Conservation (phyloP, 1,140 invertebrate species). For the Zelostemma sp. region DNA sequence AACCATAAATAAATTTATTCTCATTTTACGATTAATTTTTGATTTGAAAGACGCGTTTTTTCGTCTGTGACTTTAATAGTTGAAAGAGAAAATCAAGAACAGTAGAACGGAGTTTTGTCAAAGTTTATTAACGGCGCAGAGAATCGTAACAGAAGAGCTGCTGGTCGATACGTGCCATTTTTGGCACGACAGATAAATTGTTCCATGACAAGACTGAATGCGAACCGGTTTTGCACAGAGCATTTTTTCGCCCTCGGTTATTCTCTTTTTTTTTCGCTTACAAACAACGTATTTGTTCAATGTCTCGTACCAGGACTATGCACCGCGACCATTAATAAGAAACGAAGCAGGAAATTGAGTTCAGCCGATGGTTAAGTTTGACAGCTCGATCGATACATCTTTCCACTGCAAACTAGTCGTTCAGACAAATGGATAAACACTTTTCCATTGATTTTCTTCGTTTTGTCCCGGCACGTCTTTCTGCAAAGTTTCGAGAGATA, state of each 20-base stretch:
- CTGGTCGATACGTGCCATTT: slow-evolving; percentile 19
- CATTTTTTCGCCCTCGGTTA: slow-evolving; percentile 7
- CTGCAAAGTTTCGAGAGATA: slow-evolving; percentile 1
- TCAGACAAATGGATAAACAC: slow-evolving; percentile 42
- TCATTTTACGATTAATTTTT: too few relatives aligned
- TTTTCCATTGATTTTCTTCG: slow-evolving; percentile 32
- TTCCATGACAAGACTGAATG: slow-evolving; percentile 24
- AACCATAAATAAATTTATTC: too few relatives aligned
- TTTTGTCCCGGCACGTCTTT: slow-evolving; percentile 5
- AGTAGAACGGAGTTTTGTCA: slow-evolving; percentile 16
- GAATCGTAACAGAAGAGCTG: slow-evolving; percentile 20
- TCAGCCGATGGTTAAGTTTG: slow-evolving; percentile 35
- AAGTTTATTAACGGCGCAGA: slow-evolving; percentile 4
- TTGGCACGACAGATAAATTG: slow-evolving; percentile 34
- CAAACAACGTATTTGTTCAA: slow-evolving; percentile 26
- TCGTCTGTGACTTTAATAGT: too few relatives aligned
- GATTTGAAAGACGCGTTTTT: too few relatives aligned
- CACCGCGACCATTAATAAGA: slow-evolving; percentile 37
- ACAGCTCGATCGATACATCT: slow-evolving; percentile 37
- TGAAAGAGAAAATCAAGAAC: too few relatives aligned
- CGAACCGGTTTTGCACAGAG: slow-evolving; percentile 13
- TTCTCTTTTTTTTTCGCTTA: slow-evolving; percentile 16
- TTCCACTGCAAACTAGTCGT: slow-evolving; percentile 31
- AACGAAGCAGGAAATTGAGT: slow-evolving; percentile 42
- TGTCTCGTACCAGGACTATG: slow-evolving; percentile 23